phyloP scores from a whole-genome alignment of 1,140 invertebrate species.

The Platyura marginata region DNA sequence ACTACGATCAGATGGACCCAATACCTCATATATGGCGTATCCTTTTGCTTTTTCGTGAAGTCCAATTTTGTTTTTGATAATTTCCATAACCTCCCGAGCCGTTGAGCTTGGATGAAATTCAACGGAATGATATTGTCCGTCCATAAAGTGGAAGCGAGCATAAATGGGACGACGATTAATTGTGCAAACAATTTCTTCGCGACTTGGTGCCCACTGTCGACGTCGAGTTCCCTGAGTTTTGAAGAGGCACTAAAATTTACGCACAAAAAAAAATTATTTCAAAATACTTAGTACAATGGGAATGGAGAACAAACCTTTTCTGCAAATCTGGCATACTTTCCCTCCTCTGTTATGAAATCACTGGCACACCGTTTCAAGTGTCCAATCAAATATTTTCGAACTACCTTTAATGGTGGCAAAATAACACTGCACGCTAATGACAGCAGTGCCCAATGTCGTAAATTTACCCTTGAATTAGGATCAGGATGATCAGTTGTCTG shows the following conservation, averaged over 20 bases:
- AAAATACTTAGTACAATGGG: not conserved
- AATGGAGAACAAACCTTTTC: conserved; percentile 57
- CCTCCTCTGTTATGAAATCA: conserved; percentile 82
- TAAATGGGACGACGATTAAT: conserved; percentile 80
- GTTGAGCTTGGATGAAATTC: conserved; percentile 91
- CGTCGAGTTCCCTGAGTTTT: conserved; percentile 49
- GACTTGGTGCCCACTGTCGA: conserved; percentile 79
- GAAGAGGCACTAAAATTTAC: conserved; percentile 15
- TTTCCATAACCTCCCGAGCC: conserved; percentile 73
- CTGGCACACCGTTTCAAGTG: conserved; percentile 77
- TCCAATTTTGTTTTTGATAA: conserved; percentile 84
- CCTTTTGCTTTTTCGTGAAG: conserved; percentile 59
- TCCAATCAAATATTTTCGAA: conserved; percentile 75
- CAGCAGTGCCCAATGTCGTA: conserved; percentile 82
- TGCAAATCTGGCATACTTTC: conserved; percentile 84
- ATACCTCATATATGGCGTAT: conserved; percentile 33
- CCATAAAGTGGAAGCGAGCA: conserved; percentile 81
- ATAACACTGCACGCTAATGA: conserved; percentile 76
- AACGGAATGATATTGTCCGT: conserved; percentile 85
- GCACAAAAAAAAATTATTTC: too few relatives aligned
- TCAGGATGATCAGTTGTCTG: conserved; percentile 81
- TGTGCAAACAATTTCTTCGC: conserved; percentile 83
- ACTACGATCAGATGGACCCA: conserved; percentile 63
- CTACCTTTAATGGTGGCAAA: conserved; percentile 60
- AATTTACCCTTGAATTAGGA: conserved; percentile 71